Base-by-base conservation (phyloP, 2,797 vertebrate genomes). In the Halcyon chelicuti region DNA sequence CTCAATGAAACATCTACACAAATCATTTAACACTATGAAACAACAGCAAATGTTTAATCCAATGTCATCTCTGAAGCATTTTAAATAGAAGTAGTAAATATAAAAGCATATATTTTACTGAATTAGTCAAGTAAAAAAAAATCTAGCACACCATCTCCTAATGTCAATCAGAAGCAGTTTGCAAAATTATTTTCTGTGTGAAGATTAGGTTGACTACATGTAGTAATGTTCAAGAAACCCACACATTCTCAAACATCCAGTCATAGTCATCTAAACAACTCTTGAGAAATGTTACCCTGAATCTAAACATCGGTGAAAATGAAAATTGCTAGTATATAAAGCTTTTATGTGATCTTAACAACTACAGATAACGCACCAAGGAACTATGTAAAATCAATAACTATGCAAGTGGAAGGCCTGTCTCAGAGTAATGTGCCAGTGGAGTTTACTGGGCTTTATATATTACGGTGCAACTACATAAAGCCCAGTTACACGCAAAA, bases 21-120 rank as follows among this genome's bases (percentile, higher is more conserved):
- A 89, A 77, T 77, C 21, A 94, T 65, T 92, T 92, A 93, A 57
- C 42, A 54, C 37, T 51, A 75, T 61, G 67, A 93, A 87, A 85
- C 29, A 90, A 62, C 20, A 61, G 12, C 23, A 88, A 70, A 74
- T 44, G 20, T 91, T 91, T 86, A 73, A 83, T 90, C 13, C 49
- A 33, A 15, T 71, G 61, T 88, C 72, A 92, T 44, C 47, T 74
- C 19, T n/a, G 61, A 80, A 91, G 25, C 9, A 55, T 66, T 87
- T 91, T 61, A n/a, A 49, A 49, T 49, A 49, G 22, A 49, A 49
- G 47, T 49, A 25, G 47, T 49, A 49, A 49, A 49, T 49, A 49
- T 49, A 25, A 49, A 37, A 0, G 66, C 68, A 93, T 94, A 90
- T 94, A 74, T 92, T 94, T 90, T 71, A 77, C 35, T 49, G 79